Evolutionary conservation across 2,888 invertebrate species (phyloP), one percentile per base, ranked within the genome.

Genomic region (Melangyna quadrimaculata): DNA sequence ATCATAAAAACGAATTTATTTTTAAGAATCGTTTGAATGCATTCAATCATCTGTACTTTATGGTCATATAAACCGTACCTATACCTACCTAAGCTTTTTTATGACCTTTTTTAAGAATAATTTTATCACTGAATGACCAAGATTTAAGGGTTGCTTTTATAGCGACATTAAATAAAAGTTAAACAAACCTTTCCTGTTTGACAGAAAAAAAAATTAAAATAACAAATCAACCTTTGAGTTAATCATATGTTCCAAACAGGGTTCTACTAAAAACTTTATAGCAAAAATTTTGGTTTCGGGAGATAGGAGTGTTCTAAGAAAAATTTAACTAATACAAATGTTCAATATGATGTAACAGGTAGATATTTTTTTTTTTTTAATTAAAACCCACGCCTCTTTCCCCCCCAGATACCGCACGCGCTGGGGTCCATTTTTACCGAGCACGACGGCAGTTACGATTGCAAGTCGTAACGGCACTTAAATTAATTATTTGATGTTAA

Each of bases 21-120:
- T 55, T 61, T 3, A 27, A 40, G 35, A 24, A n/a, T 37, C 24
- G 24, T 40, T 61, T 24, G 59, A 37, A 40, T 40, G 37, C 37
- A 61, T 22, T 61, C 59, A 61, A 37, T 61, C 37, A 40, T 40
- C 37, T 40, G 61, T 40, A 24, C n/a, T 61, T 61, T 40, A 40
- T 61, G 40, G 8, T 24, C 40, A 40, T n/a, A n/a, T n/a, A n/a
- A n/a, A n/a, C n/a, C n/a, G n/a, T n/a, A n/a, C n/a, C n/a, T n/a
- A n/a, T n/a, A n/a, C n/a, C n/a, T n/a, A 40, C 5, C n/a, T 40
- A 27, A 43, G 40, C 40, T 27, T n/a, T 61, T 61, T 61, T 61
- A 61, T 27, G 40, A 17, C 40, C 24, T 10, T 10, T 17, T 40
- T 37, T 27, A 24, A 61, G 2, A 40, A 32, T 61, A 17, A 61